Conservation (phyloP, 1,140 invertebrate species). For the Cotesia vestalis region DNA sequence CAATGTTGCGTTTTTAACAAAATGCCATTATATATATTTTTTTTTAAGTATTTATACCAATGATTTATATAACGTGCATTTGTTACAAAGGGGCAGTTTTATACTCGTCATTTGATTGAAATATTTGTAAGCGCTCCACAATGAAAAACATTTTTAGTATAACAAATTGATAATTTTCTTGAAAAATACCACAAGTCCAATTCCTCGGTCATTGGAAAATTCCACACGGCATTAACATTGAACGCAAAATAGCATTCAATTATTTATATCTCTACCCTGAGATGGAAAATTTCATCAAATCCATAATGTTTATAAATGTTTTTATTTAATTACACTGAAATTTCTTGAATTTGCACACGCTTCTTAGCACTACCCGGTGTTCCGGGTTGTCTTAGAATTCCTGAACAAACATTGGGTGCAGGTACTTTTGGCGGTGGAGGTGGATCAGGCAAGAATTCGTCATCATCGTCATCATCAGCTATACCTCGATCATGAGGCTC, state of each 20-base stretch:
- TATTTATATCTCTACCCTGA: slow-evolving; percentile 19
- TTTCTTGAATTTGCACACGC: slow-evolving; percentile 87
- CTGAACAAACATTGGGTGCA: slow-evolving; percentile 65
- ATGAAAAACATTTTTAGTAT: neutral
- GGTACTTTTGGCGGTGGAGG: slow-evolving; percentile 74
- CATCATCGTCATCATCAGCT: slow-evolving; percentile 62
- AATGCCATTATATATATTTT: too few relatives aligned
- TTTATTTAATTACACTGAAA: slow-evolving; percentile 75
- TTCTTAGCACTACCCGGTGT: slow-evolving; percentile 80
- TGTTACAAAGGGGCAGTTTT: neutral
- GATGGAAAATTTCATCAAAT: slow-evolving; percentile 30
- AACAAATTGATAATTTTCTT: slow-evolving; percentile 1
- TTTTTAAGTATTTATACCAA: too few relatives aligned
- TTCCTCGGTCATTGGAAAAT: slow-evolving; percentile 34
- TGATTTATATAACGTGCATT: neutral
- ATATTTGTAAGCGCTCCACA: slow-evolving; percentile 3
- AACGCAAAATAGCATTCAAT: slow-evolving; percentile 24
- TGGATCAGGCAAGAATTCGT: slow-evolving; percentile 71
- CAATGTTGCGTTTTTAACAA: neutral
- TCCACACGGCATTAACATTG: slow-evolving; percentile 29
- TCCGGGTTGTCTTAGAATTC: slow-evolving; percentile 72
- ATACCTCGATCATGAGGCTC: slow-evolving; percentile 65
- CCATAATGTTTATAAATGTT: neutral
- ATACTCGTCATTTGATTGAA: neutral
- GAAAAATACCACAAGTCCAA: slow-evolving; percentile 24